Base-by-base conservation (phyloP, 2,113 vertebrate genomes). In the Merops nubicus region DNA sequence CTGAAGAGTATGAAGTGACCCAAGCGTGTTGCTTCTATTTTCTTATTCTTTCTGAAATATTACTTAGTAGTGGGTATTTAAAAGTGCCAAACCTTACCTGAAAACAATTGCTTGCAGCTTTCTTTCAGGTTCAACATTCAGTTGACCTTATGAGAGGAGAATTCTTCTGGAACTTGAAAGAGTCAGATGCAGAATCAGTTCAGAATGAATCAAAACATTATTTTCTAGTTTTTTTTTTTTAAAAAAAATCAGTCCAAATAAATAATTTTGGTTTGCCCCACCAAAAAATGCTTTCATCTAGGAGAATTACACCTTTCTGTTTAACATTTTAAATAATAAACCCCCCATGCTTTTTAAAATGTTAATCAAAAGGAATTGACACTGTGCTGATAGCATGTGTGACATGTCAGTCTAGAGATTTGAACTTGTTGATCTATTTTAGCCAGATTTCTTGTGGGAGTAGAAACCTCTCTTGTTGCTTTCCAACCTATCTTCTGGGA, bases 141-240 rank as follows among this genome's bases (percentile, higher is more conserved):
- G 13, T 9, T 89, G 51, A 85, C 23, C 18, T 33, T 25, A 36
- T 34, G 21, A 75, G 7, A 12, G 17, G 8, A 11, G 1, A 57
- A 43, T 62, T 47, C 12, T 28, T 76, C 45, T 65, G 38, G 14
- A 84, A 8, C 19, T 54, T 77, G 45, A 48, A 70, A 36, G 9
- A 59, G 23, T 63, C 62, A 84, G 42, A 29, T 47, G n/a, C 4
- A 42, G 45, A 50, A 64, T 60, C 33, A 33, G 10, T 67, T 85
- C n/a, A 36, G 36, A 42, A 29, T 31, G 36, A 70, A 74, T 29
- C 6, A 59, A 56, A 84, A 1, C 13, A 7, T 22, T 20, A 64
- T 45, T 20, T 38, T 21, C 16, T 51, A 6, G 17, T 3, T 14
- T 1, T 34, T 3, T 14, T 1, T 34, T 50, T 38, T 15, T 53